Percentiles rank a stretch among this genome's conserved stretches.
Evolutionary conservation across 2,113 vertebrate genomes (phyloP).

Genomic region (Macroglossus sobrinus): DNA sequence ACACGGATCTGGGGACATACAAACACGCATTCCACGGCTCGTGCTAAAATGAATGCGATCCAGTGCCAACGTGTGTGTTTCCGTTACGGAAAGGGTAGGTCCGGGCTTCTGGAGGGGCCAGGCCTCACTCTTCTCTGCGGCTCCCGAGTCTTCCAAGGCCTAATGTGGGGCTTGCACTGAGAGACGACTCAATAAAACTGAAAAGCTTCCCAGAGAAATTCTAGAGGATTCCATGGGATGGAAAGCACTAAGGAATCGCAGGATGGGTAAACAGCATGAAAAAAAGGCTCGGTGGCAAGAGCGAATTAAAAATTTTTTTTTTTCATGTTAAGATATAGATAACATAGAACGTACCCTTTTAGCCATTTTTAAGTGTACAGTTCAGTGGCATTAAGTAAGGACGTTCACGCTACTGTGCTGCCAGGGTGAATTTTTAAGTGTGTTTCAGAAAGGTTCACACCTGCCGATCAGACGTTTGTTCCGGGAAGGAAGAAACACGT

Average conservation of each 20-base stretch:
- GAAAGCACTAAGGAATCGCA: not conserved
- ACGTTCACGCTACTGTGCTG: not conserved
- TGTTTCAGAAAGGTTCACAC: not conserved
- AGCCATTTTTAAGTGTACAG: not conserved
- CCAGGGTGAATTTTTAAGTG: not conserved
- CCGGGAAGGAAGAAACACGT: slow-evolving; percentile 5
- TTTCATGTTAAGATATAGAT: not conserved
- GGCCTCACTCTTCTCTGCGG: not conserved
- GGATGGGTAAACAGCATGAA: not conserved
- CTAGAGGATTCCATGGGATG: not conserved
- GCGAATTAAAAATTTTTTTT: not conserved
- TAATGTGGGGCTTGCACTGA: not conserved
- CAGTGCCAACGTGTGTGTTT: not conserved
- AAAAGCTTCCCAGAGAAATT: not conserved
- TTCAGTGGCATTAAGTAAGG: not conserved
- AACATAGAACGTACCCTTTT: not conserved
- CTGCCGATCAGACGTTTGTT: not conserved
- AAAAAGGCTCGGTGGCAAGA: not conserved
- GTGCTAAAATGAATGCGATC: not conserved
- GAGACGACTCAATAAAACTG: not conserved
- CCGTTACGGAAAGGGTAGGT: not conserved
- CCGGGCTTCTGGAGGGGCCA: not conserved
- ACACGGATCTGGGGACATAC: not conserved
- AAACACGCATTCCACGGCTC: not conserved
- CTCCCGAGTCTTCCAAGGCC: not conserved